Evolutionary conservation across 2,113 vertebrate genomes (phyloP), one percentile per base, ranked within the genome.

Genomic region (Neolamprologus hecqui): DNA sequence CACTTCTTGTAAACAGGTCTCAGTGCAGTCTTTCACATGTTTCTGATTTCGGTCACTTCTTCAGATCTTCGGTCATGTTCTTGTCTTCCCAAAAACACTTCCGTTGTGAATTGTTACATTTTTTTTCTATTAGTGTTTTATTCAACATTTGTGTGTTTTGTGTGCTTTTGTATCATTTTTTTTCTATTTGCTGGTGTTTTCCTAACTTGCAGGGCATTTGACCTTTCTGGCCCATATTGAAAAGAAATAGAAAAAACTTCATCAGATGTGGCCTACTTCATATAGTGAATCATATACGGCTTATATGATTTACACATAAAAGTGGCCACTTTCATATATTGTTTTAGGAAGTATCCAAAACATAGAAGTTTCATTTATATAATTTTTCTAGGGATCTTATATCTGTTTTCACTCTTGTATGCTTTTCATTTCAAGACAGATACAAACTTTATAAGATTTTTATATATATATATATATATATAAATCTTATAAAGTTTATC

Each of bases 401-500:
- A 31, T 31, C 55, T 6, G 55, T 58, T 17, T 58, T 58, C 55
- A 58, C 26, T 31, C 55, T 9, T 58, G 0, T 58, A 58, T 17
- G 55, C 7, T 58, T 58, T 58, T 58, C 55, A 58, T 57, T 57
- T 57, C 23, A 58, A 58, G 14, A 58, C 23, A 28, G 55, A 58
- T 58, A 58, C 13, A 58, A 28, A 58, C 26, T 28, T 14, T 55
- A 10, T 15, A 15, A 23, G n/a, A n/a, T n/a, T n/a, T n/a, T n/a
- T 26, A 26, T 55, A 10, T 15, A 15, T 53, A 6, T 21, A 53
- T 12, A 40, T 11, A 40, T 40, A 9, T 37, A 47, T 15, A 45
- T 45, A 4, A 26, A 14, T 15, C 40, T 42, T 42, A 13, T 42
- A 0, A 0, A 28, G 28, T 28, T 28, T n/a, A 11, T 4, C 9